These are phyloP conservation scores for Callocephalon fimbriatum DNA, from an alignment of 2,113 vertebrate genomes.

Conservation along the genomic window DNA sequence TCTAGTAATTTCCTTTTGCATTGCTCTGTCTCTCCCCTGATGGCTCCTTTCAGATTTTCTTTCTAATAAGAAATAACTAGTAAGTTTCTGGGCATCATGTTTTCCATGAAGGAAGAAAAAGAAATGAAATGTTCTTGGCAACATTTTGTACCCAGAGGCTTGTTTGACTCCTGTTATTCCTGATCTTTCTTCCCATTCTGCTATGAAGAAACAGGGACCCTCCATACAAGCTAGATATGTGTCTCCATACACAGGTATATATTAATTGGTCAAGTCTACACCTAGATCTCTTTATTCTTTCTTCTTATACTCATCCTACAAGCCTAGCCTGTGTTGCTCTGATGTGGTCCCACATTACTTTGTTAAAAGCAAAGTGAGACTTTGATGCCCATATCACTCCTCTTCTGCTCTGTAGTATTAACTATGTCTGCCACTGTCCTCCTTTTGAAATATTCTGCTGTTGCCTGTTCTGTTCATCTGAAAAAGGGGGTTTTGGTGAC, in stretches of 20 bases:
- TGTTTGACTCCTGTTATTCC: background rate
- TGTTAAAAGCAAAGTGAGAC: background rate
- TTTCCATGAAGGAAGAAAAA: background rate
- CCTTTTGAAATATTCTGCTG: background rate
- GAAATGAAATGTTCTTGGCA: background rate
- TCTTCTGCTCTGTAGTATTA: background rate
- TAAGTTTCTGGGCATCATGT: background rate
- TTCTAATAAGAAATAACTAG: background rate
- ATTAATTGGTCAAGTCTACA: background rate
- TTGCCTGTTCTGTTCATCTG: background rate
- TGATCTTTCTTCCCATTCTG: background rate
- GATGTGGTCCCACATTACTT: background rate
- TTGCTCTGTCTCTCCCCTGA: background rate
- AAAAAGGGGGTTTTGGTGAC: background rate
- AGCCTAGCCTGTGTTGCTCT: background rate
- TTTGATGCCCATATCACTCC: background rate
- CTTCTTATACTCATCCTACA: background rate
- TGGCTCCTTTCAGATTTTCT: background rate
- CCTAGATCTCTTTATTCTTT: background rate
- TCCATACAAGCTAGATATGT: background rate
- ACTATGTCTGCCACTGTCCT: background rate
- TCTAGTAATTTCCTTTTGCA: background rate
- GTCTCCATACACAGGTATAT: fast-evolving
- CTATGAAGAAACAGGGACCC: background rate
- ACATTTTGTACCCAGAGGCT: background rate